Conservation (phyloP, 2,797 vertebrate species). For the Sciaenops ocellatus region DNA sequence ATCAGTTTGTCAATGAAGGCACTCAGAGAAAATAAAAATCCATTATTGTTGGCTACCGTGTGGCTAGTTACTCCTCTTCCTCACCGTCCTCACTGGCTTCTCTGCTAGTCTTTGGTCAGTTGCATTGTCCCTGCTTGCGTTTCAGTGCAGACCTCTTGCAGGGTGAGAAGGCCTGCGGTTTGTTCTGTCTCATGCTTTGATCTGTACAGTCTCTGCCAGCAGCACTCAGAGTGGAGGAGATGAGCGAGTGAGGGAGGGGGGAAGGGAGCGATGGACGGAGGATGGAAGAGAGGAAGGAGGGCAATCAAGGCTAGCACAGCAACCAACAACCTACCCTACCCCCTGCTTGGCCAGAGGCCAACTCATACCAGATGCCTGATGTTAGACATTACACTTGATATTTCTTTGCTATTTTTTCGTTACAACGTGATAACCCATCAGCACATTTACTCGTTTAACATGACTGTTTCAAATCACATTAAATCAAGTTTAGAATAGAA, state of each 20-base stretch:
- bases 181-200: constrained; percentile 61
- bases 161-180: constrained; percentile 60
- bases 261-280: constrained; percentile 25
- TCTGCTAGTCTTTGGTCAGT: constrained; percentile 27
- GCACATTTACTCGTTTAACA: neutral
- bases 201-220: constrained; percentile 66
- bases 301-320: constrained; percentile 42
- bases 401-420: constrained; percentile 5
- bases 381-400: constrained; percentile 24
- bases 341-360: constrained; percentile 44
- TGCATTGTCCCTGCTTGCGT: constrained; percentile 21
- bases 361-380: constrained; percentile 42
- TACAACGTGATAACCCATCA: neutral
- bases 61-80: constrained; percentile 6
- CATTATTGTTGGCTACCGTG: neutral
- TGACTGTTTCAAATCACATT: too few species aligned
- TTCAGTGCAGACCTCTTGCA: constrained; percentile 53
- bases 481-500: neutral
- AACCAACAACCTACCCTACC: constrained; percentile 24
- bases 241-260: constrained; percentile 5
- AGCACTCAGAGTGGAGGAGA: constrained; percentile 40
- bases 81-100: neutral
- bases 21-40: neutral
- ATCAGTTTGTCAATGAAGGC: constrained; percentile 6
- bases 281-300: constrained; percentile 41